These are phyloP conservation scores for Xanthia togata DNA, from an alignment of 2,888 invertebrate genomes.

Conservation along the genomic window DNA sequence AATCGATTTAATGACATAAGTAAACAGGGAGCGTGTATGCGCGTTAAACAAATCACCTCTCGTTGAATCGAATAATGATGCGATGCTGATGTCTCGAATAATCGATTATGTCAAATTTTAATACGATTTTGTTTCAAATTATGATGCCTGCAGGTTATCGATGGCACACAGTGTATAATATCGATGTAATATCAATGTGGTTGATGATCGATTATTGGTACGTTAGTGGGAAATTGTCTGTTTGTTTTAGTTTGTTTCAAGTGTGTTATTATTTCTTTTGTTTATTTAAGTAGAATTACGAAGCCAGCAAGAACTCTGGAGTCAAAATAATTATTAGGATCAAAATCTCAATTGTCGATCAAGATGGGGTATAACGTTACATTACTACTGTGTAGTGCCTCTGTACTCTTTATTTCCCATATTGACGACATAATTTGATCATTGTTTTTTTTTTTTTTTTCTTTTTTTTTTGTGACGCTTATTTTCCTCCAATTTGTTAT, in stretches of 20 bases:
- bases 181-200: constrained; percentile 66
- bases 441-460: too few species aligned
- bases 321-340: neutral
- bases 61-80: constrained; percentile 72
- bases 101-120: constrained; percentile 77
- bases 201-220: constrained; percentile 59
- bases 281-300: constrained; percentile 7
- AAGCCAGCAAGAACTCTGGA: neutral
- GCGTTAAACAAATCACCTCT: constrained; percentile 76
- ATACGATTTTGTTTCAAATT: constrained; percentile 71
- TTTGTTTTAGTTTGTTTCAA: constrained; percentile 41
- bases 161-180: constrained; percentile 57
- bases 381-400: neutral
- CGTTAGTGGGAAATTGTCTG: constrained; percentile 46
- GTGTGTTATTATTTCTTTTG: constrained; percentile 14
- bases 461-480: too few species aligned
- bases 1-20: constrained; percentile 76
- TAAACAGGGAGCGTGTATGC: constrained; percentile 74
- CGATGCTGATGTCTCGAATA: constrained; percentile 63
- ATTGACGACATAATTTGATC: too few species aligned
- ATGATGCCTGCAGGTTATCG: constrained; percentile 62
- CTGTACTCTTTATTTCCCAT: neutral
- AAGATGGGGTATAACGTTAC: neutral
- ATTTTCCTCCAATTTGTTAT: too few species aligned
- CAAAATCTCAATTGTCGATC: neutral